Base-by-base conservation (phyloP, 2,797 vertebrate species). In the Chromis chromis region DNA sequence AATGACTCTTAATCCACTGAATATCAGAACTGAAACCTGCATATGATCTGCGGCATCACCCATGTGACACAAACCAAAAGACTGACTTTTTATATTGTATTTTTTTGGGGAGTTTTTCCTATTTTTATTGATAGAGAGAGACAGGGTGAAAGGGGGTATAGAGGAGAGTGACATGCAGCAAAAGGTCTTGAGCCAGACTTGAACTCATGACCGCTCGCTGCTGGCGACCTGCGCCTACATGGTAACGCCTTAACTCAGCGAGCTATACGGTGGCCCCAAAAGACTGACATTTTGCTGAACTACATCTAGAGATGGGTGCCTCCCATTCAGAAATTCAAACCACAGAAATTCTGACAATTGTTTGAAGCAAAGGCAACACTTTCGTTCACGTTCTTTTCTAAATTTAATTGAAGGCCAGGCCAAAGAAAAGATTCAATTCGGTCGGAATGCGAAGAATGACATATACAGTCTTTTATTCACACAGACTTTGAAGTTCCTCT, bases 401-500 rank as follows among this genome's bases (percentile, higher is more conserved):
- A 54, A 27, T 63, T 25, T 73, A 68, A 85, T 69, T 76, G 48
- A 74, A 65, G 22, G 21, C 42, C 21, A n/a, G 13, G 59, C 53
- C 27, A 58, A 53, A 44, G 19, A 74, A 79, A 62, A 50, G 49
- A 72, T 63, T 67, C 40, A 69, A 48, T 25, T 54, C 50, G 68
- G 22, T 65, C 22, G 28, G 31, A 77, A 67, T 22, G 58, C 0
- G 1, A 64, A 61, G 40, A 70, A 63, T 66, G 61, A 73, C 76
- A 76, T 56, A 27, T 57, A 44, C 27, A 63, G 22, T 60, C 11
- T 82, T 61, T 81, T 58, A 65, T 67, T 76, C 52, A 63, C 25
- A 58, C 28, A 73, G 55, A 65, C 79, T 85, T 84, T 86, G 58
- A 86, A 65, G 80, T 82, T 83, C 17, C 49, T 65, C 65, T 83